These are phyloP conservation scores for Formica aserva DNA, from an alignment of 2,888 invertebrate genomes.

Conservation along the genomic window DNA sequence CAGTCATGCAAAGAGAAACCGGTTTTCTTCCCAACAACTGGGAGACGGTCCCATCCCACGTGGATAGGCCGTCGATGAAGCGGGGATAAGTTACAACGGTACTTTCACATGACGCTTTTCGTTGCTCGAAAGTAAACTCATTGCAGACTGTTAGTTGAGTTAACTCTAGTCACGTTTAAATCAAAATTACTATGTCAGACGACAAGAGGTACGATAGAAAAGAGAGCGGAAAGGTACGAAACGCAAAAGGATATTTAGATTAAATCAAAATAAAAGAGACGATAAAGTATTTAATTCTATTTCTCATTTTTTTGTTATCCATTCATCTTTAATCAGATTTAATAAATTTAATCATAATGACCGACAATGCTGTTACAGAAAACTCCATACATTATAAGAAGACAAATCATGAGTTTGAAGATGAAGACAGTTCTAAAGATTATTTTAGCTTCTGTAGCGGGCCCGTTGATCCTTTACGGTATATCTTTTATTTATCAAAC, in stretches of 20 bases:
- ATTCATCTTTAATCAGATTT: not conserved
- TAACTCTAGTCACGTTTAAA: slow-evolving; percentile 21
- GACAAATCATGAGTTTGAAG: slow-evolving; percentile 73
- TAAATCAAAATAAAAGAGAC: not conserved
- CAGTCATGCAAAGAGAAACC: slow-evolving; percentile 43
- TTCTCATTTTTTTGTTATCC: not conserved
- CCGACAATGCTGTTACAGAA: slow-evolving; percentile 55
- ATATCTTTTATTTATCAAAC: slow-evolving; percentile 74
- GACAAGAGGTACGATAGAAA: slow-evolving; percentile 47
- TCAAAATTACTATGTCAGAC: slow-evolving; percentile 59
- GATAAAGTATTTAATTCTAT: not conserved
- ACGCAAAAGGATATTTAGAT: not conserved
- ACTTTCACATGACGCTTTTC: slow-evolving; percentile 66
- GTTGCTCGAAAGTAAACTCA: slow-evolving; percentile 5
- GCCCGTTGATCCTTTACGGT: slow-evolving; percentile 75
- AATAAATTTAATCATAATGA: not conserved
- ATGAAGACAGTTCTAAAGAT: slow-evolving; percentile 77
- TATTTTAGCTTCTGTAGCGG: slow-evolving; percentile 73
- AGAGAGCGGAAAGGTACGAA: slow-evolving; percentile 49
- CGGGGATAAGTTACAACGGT: slow-evolving; percentile 74
- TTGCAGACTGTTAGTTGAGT: not conserved
- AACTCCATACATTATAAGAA: slow-evolving; percentile 32
- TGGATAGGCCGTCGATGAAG: slow-evolving; percentile 29
- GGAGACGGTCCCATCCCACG: slow-evolving; percentile 19
- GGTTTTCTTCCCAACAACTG: slow-evolving; percentile 49